Evolutionary conservation across 53 echinoderm and acorn worm genomes (phyloP).

Genomic region (Paracentrotus lividus): DNA sequence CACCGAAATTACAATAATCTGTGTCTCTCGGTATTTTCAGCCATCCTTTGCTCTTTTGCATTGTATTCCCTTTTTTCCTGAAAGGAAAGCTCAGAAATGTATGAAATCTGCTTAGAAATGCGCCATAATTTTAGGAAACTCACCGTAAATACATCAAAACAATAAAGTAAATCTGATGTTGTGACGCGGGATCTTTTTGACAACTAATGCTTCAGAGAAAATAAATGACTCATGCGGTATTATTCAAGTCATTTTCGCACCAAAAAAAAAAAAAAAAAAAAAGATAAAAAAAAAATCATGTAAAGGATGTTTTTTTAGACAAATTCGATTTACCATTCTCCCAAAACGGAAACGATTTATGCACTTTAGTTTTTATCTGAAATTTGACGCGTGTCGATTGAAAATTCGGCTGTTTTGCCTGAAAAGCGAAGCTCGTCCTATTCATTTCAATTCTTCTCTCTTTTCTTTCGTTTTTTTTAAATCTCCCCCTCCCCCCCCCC

Average conservation of each 20-base stretch:
- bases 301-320: no score
- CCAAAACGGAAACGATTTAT: no score
- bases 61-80: not conserved
- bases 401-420: not conserved
- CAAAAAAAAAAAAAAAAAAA: not conserved
- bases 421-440: no score
- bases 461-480: no score
- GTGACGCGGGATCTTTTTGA: slow-evolving; percentile 35
- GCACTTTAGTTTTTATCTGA: not conserved
- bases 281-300: not conserved
- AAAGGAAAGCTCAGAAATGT: not conserved
- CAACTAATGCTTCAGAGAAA: not conserved
- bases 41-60: not conserved
- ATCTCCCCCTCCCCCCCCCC: no score
- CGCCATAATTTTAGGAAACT: not conserved
- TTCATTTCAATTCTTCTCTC: no score
- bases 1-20: not conserved
- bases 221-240: not conserved
- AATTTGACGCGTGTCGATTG: not conserved
- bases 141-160: not conserved
- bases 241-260: not conserved
- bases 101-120: not conserved
- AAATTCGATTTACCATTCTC: no score
- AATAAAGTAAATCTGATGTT: not conserved
- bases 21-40: not conserved